These are phyloP conservation scores for Cyanoramphus novaezelandiae DNA, from an alignment of 2,113 vertebrate species.

Conservation along the genomic window DNA sequence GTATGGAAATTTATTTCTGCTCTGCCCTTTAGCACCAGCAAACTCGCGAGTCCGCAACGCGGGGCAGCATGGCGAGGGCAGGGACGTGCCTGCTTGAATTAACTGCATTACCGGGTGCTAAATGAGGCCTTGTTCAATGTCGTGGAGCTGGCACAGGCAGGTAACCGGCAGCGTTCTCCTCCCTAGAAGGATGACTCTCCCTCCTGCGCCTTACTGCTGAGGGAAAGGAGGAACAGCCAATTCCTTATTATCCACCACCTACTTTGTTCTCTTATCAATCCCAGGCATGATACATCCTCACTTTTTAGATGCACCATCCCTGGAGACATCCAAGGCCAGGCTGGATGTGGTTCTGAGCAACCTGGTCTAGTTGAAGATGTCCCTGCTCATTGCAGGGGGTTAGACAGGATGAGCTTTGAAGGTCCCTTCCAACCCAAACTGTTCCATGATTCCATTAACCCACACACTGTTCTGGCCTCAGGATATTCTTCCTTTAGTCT, in stretches of 20 bases:
- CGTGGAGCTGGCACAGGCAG: not conserved
- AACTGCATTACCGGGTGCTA: not conserved
- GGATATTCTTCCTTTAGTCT: not conserved
- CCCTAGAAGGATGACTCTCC: conserved; percentile 16
- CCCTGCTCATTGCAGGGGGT: not conserved
- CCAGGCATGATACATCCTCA: not conserved
- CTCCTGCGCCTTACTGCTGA: not conserved
- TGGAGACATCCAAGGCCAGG: not conserved
- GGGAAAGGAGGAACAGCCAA: not conserved
- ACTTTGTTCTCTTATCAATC: not conserved
- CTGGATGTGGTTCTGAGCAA: not conserved
- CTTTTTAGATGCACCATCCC: not conserved
- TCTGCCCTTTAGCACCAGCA: conserved; percentile 57
- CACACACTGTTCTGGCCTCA: not conserved
- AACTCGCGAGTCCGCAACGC: not conserved
- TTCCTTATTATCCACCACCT: not conserved
- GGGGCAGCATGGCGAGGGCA: not conserved
- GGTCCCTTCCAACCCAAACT: not conserved
- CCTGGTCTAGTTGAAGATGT: not conserved
- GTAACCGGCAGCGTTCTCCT: not conserved
- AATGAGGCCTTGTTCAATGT: not conserved
- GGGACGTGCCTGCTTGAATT: not conserved
- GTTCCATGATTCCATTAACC: not conserved
- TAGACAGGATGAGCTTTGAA: not conserved
- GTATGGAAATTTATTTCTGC: conserved; percentile 50